Evolutionary conservation across 2,888 invertebrate genomes (phyloP), one percentile per base, ranked within the genome.

Genomic region (Drosophila percnosoma): DNA sequence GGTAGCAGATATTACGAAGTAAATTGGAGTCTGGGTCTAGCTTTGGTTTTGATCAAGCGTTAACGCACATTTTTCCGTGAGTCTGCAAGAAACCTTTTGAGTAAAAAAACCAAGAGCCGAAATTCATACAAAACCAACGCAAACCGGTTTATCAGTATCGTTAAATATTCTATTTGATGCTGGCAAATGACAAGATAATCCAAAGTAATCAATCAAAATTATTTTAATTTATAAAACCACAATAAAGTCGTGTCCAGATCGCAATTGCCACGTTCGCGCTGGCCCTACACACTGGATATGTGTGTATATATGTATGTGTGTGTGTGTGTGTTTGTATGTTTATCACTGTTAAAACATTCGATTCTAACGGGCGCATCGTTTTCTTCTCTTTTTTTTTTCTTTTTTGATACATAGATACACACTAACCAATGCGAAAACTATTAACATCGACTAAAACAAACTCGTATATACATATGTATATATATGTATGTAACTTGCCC

Each of bases 131-230:
- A 85, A 80, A 80, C 80, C 76, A 83, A 78, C 68, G 68, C 55
- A 76, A 91, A 91, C 91, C 90, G 89, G 91, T 91, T 91, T 91
- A 70, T 69, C 78, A 77, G 72, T 89, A 80, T 91, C 90, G 85
- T 87, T 91, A 90, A 91, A 91, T 89, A 91, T 91, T 91, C 83
- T 90, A 91, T 91, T 91, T 88, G 91, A 90, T 90, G 90, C 89
- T 91, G 89, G 88, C 91, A 91, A 91, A 91, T 91, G 91, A 91
- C 91, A 91, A 91, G 91, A 91, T 91, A 91, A 91, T 91, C 88
- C 91, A 91, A 91, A 91, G 91, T 91, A 91, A 91, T 91, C 91
- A 91, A 91, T 91, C 91, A 91, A 91, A 91, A 91, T 90, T 90
- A 91, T 91, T 91, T 88, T 90, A 87, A 91, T 89, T 91, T 91